Evolutionary conservation across 2,113 vertebrate genomes (phyloP), one percentile per base, ranked within the genome.

Genomic region (Microcebus murinus): DNA sequence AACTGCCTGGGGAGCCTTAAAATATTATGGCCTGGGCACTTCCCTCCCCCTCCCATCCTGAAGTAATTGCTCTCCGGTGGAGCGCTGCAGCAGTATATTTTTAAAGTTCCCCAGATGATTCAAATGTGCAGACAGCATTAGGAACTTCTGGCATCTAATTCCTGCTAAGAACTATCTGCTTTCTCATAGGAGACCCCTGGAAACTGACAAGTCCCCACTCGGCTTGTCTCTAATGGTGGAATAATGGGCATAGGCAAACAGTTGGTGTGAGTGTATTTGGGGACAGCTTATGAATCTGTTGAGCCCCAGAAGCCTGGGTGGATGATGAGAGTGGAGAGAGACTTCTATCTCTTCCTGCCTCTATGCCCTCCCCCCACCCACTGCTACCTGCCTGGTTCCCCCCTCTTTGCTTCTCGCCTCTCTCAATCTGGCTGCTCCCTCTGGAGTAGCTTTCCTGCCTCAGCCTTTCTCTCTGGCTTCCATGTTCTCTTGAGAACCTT

Each of bases 241-340:
- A 0, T 34, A 36, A 39, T 11, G 82, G 55, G 20, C 18, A 36
- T 4, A 0, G 17, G 21, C 18, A 1, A 0, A 4, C 61, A 9
- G 23, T 0, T 25, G 65, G 29, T 8, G 55, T 59, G 48, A 63
- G 61, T 63, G 48, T 12, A 12, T 25, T 23, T 27, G 12, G 61
- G 48, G 29, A 13, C 79, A 61, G 39, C 48, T 68, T 39, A 1
- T 4, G 14, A 52, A 73, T 2, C 45, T 18, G 23, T 21, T 31
- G 52, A 77, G 34, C 6, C 27, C 17, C 6, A 9, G 34, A 31
- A 17, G 50, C 57, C 29, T 21, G 8, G 91, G 2, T 31, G 45
- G 61, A 25, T 13, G 9, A 42, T 0, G 4, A 12, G 1, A 45
- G 48, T 21, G 4, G 15, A 59, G 68, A 36, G 39, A 50, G 57